Percentiles rank a stretch among this genome's conserved stretches.
Evolutionary conservation across 2,797 vertebrate genomes (phyloP).

Genomic region (Rhinatrema bivittatum): DNA sequence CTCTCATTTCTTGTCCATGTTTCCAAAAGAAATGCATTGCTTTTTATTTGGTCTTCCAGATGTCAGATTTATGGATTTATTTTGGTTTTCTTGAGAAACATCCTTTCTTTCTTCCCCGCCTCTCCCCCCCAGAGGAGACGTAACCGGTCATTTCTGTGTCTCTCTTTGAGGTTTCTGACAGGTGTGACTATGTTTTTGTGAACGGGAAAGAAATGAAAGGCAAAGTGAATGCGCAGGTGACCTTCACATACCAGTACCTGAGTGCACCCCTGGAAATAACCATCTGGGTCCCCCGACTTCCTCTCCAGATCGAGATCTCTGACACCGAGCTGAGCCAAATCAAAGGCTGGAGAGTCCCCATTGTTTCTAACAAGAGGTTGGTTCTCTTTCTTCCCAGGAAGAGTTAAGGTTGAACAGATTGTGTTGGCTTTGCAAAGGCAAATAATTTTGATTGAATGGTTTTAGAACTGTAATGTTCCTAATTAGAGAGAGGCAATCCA

Average conservation of each 20-base stretch:
- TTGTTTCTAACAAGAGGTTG: constrained; percentile 73
- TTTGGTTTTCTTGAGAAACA: neutral
- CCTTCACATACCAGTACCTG: constrained; percentile 86
- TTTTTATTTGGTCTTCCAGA: neutral
- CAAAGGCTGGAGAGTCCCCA: constrained; percentile 82
- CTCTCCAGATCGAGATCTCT: constrained; percentile 79
- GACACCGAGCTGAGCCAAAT: constrained; percentile 91
- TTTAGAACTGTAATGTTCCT: no score
- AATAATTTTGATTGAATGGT: no score
- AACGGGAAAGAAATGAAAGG: constrained; percentile 87
- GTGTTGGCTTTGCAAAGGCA: no score
- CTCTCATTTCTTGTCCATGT: constrained; percentile 5
- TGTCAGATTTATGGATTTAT: neutral
- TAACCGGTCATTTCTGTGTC: neutral
- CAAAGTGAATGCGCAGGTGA: constrained; percentile 64
- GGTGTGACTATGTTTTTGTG: constrained; percentile 85
- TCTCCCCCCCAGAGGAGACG: neutral
- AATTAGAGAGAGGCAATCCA: no score
- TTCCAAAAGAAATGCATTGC: neutral
- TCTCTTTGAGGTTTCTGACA: constrained; percentile 72
- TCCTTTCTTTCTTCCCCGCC: neutral
- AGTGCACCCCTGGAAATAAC: constrained; percentile 74
- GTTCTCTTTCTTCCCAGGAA: neutral
- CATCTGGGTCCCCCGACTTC: constrained; percentile 84
- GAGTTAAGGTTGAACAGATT: no score